Evolutionary conservation across 2,888 invertebrate species (phyloP).

Genomic region (Dendrolimus pini): DNA sequence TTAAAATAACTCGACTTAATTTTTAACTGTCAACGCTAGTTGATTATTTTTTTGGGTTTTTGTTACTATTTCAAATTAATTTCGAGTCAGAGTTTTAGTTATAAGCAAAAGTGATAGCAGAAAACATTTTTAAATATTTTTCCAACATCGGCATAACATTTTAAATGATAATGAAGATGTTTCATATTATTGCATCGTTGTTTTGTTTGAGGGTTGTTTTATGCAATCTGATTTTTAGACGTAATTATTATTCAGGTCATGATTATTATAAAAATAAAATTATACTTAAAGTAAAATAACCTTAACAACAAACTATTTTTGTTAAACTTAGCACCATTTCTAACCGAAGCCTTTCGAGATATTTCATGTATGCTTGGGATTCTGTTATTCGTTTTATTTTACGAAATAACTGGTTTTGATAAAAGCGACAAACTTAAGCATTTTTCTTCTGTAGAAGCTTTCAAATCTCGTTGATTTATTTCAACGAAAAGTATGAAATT

Average conservation of each 20-base stretch:
- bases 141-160: background rate
- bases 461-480: too few species aligned
- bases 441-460: too few species aligned
- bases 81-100: background rate
- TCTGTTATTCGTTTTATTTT: too few species aligned
- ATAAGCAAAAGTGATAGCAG: background rate
- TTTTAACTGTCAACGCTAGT: background rate
- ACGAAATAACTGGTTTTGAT: too few species aligned
- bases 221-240: background rate
- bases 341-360: constrained; percentile 5
- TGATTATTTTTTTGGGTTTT: background rate
- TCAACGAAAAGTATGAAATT: too few species aligned
- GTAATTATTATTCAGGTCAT: background rate
- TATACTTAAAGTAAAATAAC: constrained; percentile 1
- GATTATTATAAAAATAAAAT: background rate
- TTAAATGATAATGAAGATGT: background rate
- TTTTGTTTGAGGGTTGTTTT: background rate
- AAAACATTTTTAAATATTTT: background rate
- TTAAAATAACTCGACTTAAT: background rate
- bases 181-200: background rate
- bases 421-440: too few species aligned
- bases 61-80: background rate
- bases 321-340: background rate
- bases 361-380: background rate
- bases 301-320: background rate